phyloP scores from a whole-genome alignment of 1,140 invertebrate species.

The Coelopa frigida region DNA sequence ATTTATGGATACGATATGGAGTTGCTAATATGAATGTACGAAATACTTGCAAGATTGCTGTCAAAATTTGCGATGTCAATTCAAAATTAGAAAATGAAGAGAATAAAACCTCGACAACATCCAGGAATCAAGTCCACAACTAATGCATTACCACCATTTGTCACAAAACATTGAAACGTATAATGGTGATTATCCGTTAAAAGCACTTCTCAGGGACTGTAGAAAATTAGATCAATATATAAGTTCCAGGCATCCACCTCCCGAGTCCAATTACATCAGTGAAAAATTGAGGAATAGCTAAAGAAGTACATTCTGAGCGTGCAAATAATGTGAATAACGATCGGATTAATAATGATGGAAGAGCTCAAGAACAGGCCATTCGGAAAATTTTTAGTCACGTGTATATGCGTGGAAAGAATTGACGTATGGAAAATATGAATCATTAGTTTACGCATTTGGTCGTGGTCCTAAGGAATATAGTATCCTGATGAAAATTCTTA shows the following conservation, averaged over 20 bases:
- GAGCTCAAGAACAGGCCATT: constrained; percentile 44
- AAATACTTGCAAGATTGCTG: constrained; percentile 45
- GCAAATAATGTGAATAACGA: constrained; percentile 26
- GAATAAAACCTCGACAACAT: constrained; percentile 61
- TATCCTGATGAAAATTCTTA: constrained; percentile 60
- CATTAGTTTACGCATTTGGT: constrained; percentile 60
- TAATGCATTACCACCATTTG: constrained; percentile 51
- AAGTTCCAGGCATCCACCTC: constrained; percentile 52
- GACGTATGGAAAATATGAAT: constrained; percentile 56
- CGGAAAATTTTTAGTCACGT: too few species aligned
- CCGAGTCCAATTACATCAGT: constrained; percentile 51
- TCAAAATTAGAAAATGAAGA: constrained; percentile 50
- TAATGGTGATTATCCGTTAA: constrained; percentile 50
- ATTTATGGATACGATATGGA: too few species aligned
- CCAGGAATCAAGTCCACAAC: constrained; percentile 53
- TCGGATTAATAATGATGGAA: constrained; percentile 38
- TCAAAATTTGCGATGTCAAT: constrained; percentile 47
- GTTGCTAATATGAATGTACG: too few species aligned
- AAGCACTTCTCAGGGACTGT: constrained; percentile 48
- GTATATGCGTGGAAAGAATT: constrained; percentile 67
- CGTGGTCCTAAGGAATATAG: constrained; percentile 69
- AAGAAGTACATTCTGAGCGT: constrained; percentile 26
- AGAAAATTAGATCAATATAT: constrained; percentile 54
- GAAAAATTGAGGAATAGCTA: constrained; percentile 36
- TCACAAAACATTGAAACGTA: constrained; percentile 50